Evolutionary conservation across 2,888 invertebrate genomes (phyloP), one percentile per base, ranked within the genome.

Genomic region (Sericinus montela): DNA sequence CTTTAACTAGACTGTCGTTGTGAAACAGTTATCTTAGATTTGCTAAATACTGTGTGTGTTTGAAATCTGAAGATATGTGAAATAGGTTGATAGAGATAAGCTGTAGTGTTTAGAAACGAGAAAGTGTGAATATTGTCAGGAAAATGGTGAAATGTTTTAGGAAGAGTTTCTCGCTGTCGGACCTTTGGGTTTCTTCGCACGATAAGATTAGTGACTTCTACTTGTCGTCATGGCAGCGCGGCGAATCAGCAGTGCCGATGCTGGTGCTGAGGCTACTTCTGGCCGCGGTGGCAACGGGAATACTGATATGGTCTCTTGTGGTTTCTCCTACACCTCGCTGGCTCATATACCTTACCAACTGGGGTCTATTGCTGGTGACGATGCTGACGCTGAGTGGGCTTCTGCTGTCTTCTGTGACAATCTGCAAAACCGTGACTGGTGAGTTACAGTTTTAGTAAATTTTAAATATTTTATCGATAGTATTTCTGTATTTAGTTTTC

Each of bases 141-240:
- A 79, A 75, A 67, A 87, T 86, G 84, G 80, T 86, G 67, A 85
- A 85, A 78, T 71, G 67, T 72, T 75, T 67, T 70, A 81, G 75
- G 69, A 78, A 74, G 60, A 63, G 54, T 55, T 55, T 78, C 4
- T 58, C 72, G 37, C 51, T 79, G 13, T 73, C 83, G 57, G 72
- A 77, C 48, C 61, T 83, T 47, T 86, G 86, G 87, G 83, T 88
- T 56, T 66, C 76, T 5, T 67, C 72, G 9, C 68, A 80, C 56
- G 83, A 80, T 16, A 75, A 62, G 58, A 44, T 75, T 35, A 84
- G 80, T 57, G 83, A 88, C 58, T 88, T 87, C 58, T 79, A 78
- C 55, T 64, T 79, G 38, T 80, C 81, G 58, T 76, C 86, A 78
- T 87, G 85, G 84, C 86, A 87, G 65, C 72, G 70, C 11, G 83